These are phyloP conservation scores for Hemithea aestivaria DNA, from an alignment of 2,888 invertebrate species.

Conservation along the genomic window DNA sequence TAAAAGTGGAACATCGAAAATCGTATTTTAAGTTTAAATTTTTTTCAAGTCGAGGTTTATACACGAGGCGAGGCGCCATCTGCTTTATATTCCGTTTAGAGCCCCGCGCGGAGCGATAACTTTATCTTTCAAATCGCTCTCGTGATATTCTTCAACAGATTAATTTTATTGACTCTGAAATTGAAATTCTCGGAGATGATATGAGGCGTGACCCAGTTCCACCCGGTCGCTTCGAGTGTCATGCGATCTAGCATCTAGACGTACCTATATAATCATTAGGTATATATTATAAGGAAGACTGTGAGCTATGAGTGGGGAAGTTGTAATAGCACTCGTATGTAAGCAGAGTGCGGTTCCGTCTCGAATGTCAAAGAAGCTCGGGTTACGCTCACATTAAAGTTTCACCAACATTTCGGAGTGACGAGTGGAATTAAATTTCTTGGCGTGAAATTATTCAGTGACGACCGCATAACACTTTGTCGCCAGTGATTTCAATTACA, in stretches of 20 bases:
- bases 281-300: conserved; percentile 1
- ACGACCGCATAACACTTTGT: conserved; percentile 6
- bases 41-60: conserved; percentile 38
- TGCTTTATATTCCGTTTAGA: conserved; percentile 38
- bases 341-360: conserved; percentile 2
- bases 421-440: conserved; percentile 8
- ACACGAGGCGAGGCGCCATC: conserved; percentile 32
- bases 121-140: conserved; percentile 33
- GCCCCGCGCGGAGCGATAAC: conserved; percentile 34
- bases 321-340: conserved; percentile 3
- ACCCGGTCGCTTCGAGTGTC: neutral
- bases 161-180: conserved; percentile 28
- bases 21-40: conserved; percentile 56
- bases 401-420: conserved; percentile 1
- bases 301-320: conserved; percentile 8
- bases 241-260: neutral
- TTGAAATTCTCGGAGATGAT: conserved; percentile 26
- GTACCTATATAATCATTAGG: neutral
- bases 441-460: conserved; percentile 4
- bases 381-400: conserved; percentile 4
- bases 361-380: conserved; percentile 1
- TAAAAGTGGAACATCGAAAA: conserved; percentile 55
- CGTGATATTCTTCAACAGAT: conserved; percentile 33
- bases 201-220: conserved; percentile 14
- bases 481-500: conserved; percentile 3